These are phyloP conservation scores for Pseudocheirus occidentalis DNA, from an alignment of 2,797 vertebrate genomes.

Conservation along the genomic window DNA sequence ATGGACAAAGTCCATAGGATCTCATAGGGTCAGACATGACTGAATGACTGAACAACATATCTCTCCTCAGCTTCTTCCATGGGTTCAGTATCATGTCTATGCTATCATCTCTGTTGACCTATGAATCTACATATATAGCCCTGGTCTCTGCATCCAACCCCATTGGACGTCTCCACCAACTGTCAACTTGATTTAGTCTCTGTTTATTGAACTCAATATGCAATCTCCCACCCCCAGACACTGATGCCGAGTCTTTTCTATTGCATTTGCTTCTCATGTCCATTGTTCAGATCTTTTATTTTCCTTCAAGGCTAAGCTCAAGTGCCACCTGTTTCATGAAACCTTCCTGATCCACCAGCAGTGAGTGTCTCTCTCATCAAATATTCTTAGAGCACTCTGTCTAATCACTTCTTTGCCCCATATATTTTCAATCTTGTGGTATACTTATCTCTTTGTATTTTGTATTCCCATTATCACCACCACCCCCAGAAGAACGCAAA, in stretches of 20 bases:
- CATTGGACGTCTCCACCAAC: background rate
- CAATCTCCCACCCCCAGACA: background rate
- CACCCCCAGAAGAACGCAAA: background rate
- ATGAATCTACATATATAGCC: background rate
- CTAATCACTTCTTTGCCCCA: background rate
- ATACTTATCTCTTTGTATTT: background rate
- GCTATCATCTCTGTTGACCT: background rate
- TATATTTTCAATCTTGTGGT: background rate
- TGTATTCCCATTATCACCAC: constrained; percentile 16
- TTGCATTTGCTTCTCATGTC: background rate
- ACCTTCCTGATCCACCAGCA: background rate
- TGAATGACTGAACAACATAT: background rate
- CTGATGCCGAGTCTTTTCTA: background rate
- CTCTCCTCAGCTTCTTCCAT: background rate
- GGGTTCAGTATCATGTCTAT: background rate
- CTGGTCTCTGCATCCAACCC: background rate
- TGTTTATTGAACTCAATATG: background rate
- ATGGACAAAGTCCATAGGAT: background rate
- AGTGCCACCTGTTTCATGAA: background rate
- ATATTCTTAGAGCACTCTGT: background rate
- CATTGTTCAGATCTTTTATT: background rate
- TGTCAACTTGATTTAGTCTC: background rate
- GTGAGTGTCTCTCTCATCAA: constrained; percentile 4
- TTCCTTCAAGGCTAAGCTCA: background rate
- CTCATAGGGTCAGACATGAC: background rate